Evolutionary conservation across 1,140 invertebrate species (phyloP).

Genomic region (Macrobrachium nipponense): DNA sequence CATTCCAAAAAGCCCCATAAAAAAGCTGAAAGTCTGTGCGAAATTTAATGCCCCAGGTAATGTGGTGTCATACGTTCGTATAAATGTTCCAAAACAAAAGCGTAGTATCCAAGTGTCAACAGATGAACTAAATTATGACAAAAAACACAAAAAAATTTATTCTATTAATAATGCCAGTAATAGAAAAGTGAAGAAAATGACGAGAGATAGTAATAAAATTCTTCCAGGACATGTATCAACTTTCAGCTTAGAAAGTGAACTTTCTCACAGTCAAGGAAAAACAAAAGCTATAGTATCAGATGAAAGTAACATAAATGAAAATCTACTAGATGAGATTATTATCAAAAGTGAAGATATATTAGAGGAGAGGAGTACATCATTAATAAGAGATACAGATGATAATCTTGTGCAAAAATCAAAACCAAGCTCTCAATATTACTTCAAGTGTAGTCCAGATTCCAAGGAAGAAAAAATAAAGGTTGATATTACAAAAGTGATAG

Average conservation of each 20-base stretch:
- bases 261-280: too few species aligned
- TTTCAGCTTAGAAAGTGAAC: too few species aligned
- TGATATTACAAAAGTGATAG: slow-evolving; percentile 30
- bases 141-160: background rate
- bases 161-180: background rate
- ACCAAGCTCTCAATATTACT: background rate
- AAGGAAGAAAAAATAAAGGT: slow-evolving; percentile 38
- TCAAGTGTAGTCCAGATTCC: background rate
- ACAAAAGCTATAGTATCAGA: too few species aligned
- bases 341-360: too few species aligned
- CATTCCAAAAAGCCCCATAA: background rate
- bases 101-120: slow-evolving; percentile 25
- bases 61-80: slow-evolving; percentile 36
- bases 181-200: background rate
- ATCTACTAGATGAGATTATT: background rate
- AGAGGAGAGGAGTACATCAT: too few species aligned
- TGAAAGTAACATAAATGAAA: too few species aligned
- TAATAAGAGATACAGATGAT: background rate
- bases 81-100: slow-evolving; percentile 32
- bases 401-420: background rate
- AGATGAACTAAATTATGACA: background rate
- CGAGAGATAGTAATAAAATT: background rate
- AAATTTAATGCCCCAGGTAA: slow-evolving; percentile 17
- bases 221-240: too few species aligned
- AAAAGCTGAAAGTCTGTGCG: background rate